Evolutionary conservation across 2,888 invertebrate genomes (phyloP).

Genomic region (Phortica magna): DNA sequence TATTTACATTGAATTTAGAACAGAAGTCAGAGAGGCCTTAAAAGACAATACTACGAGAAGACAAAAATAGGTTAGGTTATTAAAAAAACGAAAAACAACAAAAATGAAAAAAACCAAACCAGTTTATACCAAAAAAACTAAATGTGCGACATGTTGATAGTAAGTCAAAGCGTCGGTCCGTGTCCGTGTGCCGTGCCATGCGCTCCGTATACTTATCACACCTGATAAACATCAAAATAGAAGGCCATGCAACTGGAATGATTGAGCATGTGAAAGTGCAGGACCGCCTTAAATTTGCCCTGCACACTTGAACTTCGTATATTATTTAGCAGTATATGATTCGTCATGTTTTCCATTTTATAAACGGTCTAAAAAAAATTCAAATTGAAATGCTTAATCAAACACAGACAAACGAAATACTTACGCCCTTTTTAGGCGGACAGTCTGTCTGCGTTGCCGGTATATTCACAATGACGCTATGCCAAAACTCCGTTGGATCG

Average conservation of each 20-base stretch:
- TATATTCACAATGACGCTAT: conserved; percentile 27
- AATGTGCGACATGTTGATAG: conserved; percentile 21
- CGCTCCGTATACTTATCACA: conserved; percentile 10
- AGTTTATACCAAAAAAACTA: background rate
- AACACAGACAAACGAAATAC: conserved; percentile 31
- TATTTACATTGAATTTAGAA: conserved; percentile 29
- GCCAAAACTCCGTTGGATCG: conserved; percentile 52
- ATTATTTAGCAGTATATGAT: conserved; percentile 44
- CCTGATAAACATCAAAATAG: conserved; percentile 32
- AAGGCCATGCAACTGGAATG: conserved; percentile 42
- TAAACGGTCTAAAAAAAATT: conserved; percentile 42
- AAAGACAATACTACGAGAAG: conserved; percentile 29
- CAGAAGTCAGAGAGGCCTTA: conserved; percentile 4
- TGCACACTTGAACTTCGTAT: conserved; percentile 45
- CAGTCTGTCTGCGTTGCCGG: conserved; percentile 41
- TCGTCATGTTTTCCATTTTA: conserved; percentile 46
- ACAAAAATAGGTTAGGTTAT: conserved; percentile 45
- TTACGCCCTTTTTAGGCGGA: conserved; percentile 53
- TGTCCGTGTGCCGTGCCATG: too few relatives aligned
- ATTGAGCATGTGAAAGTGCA: conserved; percentile 43
- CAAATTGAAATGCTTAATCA: conserved; percentile 7
- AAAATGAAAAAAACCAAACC: conserved; percentile 26
- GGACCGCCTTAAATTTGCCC: conserved; percentile 48
- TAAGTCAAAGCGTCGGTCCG: conserved; percentile 26
- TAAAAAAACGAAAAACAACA: conserved; percentile 47